Conservation (phyloP, 2,888 invertebrate genomes). For the Diaphora mendica region DNA sequence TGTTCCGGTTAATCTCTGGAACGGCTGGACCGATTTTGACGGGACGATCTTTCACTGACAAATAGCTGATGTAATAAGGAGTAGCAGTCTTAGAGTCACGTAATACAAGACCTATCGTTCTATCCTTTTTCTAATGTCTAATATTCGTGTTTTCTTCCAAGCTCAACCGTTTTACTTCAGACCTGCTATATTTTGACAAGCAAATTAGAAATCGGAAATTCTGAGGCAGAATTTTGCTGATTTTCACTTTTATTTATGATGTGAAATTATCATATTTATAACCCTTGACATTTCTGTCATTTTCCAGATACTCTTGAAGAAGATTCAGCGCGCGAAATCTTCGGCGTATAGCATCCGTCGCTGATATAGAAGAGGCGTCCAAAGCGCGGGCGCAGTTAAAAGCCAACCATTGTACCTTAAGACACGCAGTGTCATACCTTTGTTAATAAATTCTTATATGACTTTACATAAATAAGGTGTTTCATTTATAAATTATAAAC, state of each 20-base stretch:
- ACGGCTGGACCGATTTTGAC: no score
- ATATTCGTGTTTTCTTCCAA: no score
- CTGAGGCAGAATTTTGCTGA: background rate
- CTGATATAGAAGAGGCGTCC: slow-evolving; percentile 77
- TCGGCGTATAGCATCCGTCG: slow-evolving; percentile 77
- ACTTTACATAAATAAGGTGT: slow-evolving; percentile 40
- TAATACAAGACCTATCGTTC: no score
- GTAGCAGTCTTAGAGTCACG: no score
- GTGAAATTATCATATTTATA: background rate
- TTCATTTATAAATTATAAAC: background rate
- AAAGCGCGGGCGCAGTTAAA: slow-evolving; percentile 63
- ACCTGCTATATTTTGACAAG: no score
- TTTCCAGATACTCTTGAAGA: slow-evolving; percentile 78
- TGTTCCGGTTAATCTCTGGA: no score
- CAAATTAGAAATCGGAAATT: no score
- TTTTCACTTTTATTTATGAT: background rate
- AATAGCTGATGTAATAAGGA: no score
- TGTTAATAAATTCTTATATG: slow-evolving; percentile 70
- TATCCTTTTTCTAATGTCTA: no score
- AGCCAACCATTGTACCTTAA: slow-evolving; percentile 50
- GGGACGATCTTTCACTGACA: no score
- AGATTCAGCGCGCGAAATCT: slow-evolving; percentile 83
- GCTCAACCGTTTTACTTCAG: no score
- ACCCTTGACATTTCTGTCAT: background rate
- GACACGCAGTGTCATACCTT: slow-evolving; percentile 49